These are phyloP conservation scores for Gymnocypris eckloni DNA, from an alignment of 2,797 vertebrate genomes.

Conservation along the genomic window DNA sequence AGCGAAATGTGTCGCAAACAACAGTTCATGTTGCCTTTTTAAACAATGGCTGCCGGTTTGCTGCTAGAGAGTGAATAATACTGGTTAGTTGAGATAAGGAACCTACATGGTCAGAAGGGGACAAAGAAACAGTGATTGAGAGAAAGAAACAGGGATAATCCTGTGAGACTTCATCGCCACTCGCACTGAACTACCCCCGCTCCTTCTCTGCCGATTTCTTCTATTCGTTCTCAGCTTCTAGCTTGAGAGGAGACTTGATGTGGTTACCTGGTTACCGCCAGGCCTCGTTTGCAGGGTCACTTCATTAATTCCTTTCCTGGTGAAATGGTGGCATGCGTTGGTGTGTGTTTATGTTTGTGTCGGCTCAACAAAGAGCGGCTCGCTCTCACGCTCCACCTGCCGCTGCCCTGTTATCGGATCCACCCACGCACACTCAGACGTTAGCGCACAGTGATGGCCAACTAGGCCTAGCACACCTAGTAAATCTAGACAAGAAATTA, in stretches of 20 bases:
- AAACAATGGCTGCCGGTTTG: neutral
- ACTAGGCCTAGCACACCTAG: conserved; percentile 60
- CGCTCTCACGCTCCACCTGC: conserved; percentile 53
- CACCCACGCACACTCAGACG: conserved; percentile 50
- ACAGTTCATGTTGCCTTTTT: neutral
- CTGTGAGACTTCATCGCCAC: conserved; percentile 41
- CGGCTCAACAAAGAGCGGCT: conserved; percentile 55
- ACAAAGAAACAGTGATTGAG: conserved; percentile 18
- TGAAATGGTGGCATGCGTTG: conserved; percentile 47
- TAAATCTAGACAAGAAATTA: conserved; percentile 60
- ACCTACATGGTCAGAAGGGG: conserved; percentile 20
- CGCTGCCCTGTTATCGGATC: conserved; percentile 57
- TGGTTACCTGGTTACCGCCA: conserved; percentile 60
- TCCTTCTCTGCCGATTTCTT: conserved; percentile 26
- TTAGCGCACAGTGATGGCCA: conserved; percentile 59
- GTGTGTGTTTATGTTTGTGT: conserved; percentile 54
- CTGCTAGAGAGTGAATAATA: conserved; percentile 80
- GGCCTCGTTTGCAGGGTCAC: conserved; percentile 63
- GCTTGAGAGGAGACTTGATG: conserved; percentile 58
- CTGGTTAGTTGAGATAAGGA: conserved; percentile 71
- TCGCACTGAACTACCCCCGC: conserved; percentile 19
- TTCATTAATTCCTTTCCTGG: conserved; percentile 58
- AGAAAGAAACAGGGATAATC: conserved; percentile 32
- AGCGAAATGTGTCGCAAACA: neutral
- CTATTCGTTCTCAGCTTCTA: conserved; percentile 28